Evolutionary conservation across 2,113 vertebrate genomes (phyloP), one percentile per base, ranked within the genome.

Genomic region (Sylvilagus bachmani): DNA sequence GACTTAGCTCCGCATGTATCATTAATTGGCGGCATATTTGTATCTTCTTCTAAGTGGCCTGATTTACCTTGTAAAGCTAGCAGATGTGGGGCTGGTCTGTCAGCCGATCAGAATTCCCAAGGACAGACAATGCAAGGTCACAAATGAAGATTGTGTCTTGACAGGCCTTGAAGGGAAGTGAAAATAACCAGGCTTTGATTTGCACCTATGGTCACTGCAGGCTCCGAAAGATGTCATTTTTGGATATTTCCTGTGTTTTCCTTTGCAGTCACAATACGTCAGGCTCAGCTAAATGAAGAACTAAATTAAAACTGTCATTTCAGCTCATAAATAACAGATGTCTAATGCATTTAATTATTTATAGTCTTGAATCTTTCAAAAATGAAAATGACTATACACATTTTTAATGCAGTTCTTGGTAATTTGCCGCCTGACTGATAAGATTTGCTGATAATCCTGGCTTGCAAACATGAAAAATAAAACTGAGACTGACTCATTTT

Each of bases 321-420:
- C 95, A 98, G 98, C 98, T 99, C 98, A 99, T 99, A 99, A 99
- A 99, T 99, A 99, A 99, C 98, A 98, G 97, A 99, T 99, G 99
- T 98, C 98, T 98, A 96, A 70, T 95, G 97, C 97, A 93, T 97
- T 99, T 98, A 99, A 99, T 99, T 98, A 99, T 99, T 99, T 98
- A 99, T 98, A 97, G 97, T 97, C 96, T 98, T 97, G 98, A 98
- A 98, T 98, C 98, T 99, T 98, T 98, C 98, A 98, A 98, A 99
- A 99, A 98, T 98, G 98, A 98, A 98, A 98, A 99, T 98, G 98
- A 98, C 97, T 98, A 98, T 98, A 98, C 98, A 98, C 98, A 98
- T 98, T 99, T 99, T 99, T 99, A 99, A 99, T 99, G 99, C 98
- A 98, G 98, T 98, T 98, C 97, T 98, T 97, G 96, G 98, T 99